These are phyloP conservation scores for Melinopterus prodromus DNA, from an alignment of 2,888 invertebrate species.

Conservation along the genomic window DNA sequence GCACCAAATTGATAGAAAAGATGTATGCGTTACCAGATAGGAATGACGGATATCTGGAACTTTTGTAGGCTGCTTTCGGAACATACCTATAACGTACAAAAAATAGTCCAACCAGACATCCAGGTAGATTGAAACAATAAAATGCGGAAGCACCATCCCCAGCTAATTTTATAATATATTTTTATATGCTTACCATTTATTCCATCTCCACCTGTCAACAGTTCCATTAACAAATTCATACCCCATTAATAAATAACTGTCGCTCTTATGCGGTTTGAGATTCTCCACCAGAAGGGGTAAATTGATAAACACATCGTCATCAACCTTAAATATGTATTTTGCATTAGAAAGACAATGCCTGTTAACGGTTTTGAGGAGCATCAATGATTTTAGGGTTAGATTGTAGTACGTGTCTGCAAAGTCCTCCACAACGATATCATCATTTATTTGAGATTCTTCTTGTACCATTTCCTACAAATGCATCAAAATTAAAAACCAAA, in stretches of 20 bases:
- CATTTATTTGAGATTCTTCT: slow-evolving; percentile 71
- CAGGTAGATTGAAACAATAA: not conserved
- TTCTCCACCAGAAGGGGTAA: slow-evolving; percentile 67
- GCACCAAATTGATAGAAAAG: slow-evolving; percentile 71
- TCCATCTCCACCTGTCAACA: not conserved
- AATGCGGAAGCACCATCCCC: not conserved
- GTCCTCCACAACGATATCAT: slow-evolving; percentile 83
- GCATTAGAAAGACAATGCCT: slow-evolving; percentile 67
- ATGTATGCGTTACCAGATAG: slow-evolving; percentile 82
- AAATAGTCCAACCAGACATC: not conserved
- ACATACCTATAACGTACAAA: not conserved
- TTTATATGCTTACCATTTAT: not conserved
- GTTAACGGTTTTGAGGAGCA: slow-evolving; percentile 84
- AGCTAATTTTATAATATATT: too few relatives aligned
- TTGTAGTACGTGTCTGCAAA: slow-evolving; percentile 88
- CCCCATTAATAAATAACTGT: not conserved
- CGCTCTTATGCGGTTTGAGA: not conserved
- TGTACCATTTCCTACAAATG: slow-evolving; percentile 67
- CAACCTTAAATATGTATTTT: slow-evolving; percentile 80
- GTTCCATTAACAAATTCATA: not conserved
- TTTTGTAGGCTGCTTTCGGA: not conserved
- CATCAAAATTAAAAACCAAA: not conserved
- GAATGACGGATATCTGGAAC: slow-evolving; percentile 72
- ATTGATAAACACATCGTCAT: slow-evolving; percentile 88
- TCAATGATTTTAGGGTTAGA: slow-evolving; percentile 83